Conservation (phyloP, 2,888 invertebrate species). For the Catotricha subobsoleta region DNA sequence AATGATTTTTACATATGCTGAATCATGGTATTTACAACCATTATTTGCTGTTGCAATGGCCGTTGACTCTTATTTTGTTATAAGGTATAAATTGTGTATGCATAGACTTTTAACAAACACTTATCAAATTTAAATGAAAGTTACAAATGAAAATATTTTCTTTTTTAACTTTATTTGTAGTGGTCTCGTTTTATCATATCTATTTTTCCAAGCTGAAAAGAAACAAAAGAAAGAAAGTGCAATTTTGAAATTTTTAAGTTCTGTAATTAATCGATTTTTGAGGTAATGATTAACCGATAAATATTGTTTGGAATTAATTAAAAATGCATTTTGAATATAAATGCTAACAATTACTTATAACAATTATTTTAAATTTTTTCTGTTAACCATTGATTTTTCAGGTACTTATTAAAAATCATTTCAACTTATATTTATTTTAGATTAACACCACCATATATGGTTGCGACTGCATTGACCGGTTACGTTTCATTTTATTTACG, state of each 20-base stretch:
- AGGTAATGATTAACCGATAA: constrained; percentile 13
- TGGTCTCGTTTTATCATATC: constrained; percentile 12
- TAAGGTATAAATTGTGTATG: constrained; percentile 21
- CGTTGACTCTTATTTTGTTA: constrained; percentile 33
- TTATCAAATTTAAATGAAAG: neutral
- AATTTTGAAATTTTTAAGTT: constrained; percentile 8
- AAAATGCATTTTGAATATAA: neutral
- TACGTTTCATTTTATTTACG: constrained; percentile 25
- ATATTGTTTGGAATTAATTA: neutral
- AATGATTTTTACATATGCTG: constrained; percentile 21
- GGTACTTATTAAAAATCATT: neutral
- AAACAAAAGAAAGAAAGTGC: constrained; percentile 10
- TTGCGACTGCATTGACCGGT: constrained; percentile 26
- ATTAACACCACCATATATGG: constrained; percentile 31
- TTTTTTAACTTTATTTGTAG: constrained; percentile 5
- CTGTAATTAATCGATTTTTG: constrained; percentile 25
- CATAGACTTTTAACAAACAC: too few relatives aligned
- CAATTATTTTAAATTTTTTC: neutral
- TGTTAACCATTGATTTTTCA: neutral
- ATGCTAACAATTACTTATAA: neutral
- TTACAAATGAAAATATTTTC: neutral
- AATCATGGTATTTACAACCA: constrained; percentile 24
- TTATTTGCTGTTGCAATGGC: constrained; percentile 30
- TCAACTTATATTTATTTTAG: constrained; percentile 17
- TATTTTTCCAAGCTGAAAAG: constrained; percentile 12